Percentiles rank a stretch among this genome's conserved stretches.
Conservation (phyloP, 1,140 invertebrate genomes). For the Brachionus koreanus region DNA sequence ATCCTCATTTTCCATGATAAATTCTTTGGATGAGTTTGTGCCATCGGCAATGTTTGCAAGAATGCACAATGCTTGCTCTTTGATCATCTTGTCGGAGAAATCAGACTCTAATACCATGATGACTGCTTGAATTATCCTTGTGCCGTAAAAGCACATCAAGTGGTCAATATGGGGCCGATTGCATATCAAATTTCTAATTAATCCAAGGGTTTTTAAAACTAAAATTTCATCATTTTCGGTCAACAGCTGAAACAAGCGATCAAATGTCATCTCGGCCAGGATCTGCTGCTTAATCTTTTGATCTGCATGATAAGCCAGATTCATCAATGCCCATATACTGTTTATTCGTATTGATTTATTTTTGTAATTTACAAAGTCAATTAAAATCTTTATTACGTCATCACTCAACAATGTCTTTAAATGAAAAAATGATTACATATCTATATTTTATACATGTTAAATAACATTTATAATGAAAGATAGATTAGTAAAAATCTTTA, state of each 20-base stretch:
- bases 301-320: constrained; percentile 37
- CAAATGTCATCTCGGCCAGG: constrained; percentile 7
- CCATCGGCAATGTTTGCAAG: constrained; percentile 42
- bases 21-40: neutral
- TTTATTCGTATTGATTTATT: constrained; percentile 38
- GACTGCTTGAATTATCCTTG: constrained; percentile 36
- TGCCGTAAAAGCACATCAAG: constrained; percentile 28
- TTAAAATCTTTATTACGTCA: constrained; percentile 38
- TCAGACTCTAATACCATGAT: constrained; percentile 34
- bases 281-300: constrained; percentile 30
- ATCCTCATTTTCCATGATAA: constrained; percentile 42
- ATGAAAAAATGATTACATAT: neutral
- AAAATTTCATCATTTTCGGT: constrained; percentile 32
- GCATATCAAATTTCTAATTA: constrained; percentile 41
- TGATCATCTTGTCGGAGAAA: neutral
- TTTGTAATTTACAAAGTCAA: constrained; percentile 26
- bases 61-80: constrained; percentile 40
- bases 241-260: constrained; percentile 21
- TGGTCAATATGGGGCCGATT: constrained; percentile 35
- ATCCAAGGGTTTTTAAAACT: constrained; percentile 26
- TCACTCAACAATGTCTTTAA: constrained; percentile 5
- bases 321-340: constrained; percentile 42
- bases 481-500: too few species aligned
- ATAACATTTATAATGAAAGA: too few species aligned
- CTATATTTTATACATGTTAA: too few species aligned